Conservation (phyloP, 2,888 invertebrate genomes). For the Folsomia candida region DNA sequence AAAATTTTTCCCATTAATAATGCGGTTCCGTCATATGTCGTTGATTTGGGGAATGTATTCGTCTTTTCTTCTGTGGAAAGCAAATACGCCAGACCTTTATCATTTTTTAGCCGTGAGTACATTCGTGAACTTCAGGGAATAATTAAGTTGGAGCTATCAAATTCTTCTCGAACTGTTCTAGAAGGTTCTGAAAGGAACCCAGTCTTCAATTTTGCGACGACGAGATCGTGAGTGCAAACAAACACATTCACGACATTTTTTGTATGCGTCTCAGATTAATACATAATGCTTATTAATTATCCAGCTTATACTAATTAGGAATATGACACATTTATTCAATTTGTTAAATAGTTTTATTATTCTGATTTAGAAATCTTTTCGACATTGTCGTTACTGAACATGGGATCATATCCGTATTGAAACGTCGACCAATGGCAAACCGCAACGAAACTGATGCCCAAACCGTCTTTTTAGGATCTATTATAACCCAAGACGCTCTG, state of each 20-base stretch:
- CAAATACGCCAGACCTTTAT: constrained; percentile 33
- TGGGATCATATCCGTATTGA: constrained; percentile 32
- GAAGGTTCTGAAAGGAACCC: neutral
- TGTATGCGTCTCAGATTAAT: too few species aligned
- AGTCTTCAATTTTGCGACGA: neutral
- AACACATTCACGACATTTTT: too few species aligned
- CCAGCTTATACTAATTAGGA: too few species aligned
- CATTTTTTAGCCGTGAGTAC: constrained; percentile 9
- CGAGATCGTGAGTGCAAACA: too few species aligned
- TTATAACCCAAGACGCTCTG: constrained; percentile 26
- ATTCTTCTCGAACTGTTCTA: neutral
- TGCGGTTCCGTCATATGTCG: constrained; percentile 38
- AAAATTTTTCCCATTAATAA: constrained; percentile 32
- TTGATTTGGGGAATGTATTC: constrained; percentile 30
- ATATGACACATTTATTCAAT: too few species aligned
- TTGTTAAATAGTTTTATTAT: too few species aligned
- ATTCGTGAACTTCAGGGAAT: neutral
- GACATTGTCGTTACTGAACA: constrained; percentile 40
- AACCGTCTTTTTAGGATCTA: constrained; percentile 33
- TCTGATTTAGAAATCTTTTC: neutral
- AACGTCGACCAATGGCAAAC: neutral
- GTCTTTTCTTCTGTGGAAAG: constrained; percentile 36
- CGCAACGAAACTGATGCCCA: constrained; percentile 10
- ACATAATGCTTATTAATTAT: too few species aligned
- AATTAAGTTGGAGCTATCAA: neutral